A percentile compares a stretch with the other conserved stretches of the same genome.
These are phyloP conservation scores for Aleiodes testaceus DNA, from an alignment of 2,888 invertebrate genomes.

Conservation along the genomic window DNA sequence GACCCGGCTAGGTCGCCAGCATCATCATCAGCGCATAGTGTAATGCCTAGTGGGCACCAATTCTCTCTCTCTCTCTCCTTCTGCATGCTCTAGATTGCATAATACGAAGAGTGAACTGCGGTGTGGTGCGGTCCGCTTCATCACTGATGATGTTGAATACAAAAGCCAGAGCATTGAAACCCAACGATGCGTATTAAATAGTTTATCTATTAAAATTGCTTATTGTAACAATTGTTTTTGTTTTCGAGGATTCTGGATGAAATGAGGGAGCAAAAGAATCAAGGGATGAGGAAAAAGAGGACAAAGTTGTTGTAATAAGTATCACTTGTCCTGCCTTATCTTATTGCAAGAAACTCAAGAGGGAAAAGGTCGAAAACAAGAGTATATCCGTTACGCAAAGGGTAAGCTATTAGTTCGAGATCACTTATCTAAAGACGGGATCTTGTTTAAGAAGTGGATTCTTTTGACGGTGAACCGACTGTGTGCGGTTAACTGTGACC, in stretches of 20 bases:
- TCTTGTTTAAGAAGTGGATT: conserved; percentile 39
- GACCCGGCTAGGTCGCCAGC: conserved; percentile 24
- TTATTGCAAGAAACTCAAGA: conserved; percentile 23
- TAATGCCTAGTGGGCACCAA: conserved; percentile 31
- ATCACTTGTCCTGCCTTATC: conserved; percentile 7
- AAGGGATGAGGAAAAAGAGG: not conserved
- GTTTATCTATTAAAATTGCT: not conserved
- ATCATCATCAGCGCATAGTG: conserved; percentile 11
- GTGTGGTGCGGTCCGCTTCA: not conserved
- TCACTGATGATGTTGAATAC: conserved; percentile 23
- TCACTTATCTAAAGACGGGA: conserved; percentile 39
- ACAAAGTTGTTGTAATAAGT: conserved; percentile 2
- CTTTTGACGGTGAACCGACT: conserved; percentile 42
- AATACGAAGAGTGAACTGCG: conserved; percentile 25
- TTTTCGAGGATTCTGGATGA: not conserved
- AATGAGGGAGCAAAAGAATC: not conserved
- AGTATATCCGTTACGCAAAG: conserved; percentile 44
- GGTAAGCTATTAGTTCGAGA: conserved; percentile 45
- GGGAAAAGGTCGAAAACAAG: conserved; percentile 40
- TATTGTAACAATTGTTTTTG: not conserved
- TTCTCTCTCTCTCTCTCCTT: conserved; percentile 9
- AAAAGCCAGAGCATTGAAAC: conserved; percentile 5
- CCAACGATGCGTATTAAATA: conserved; percentile 15
- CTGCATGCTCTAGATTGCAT: conserved; percentile 39
- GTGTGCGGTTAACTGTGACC: conserved; percentile 11